Evolutionary conservation across 2,888 invertebrate genomes (phyloP).

Genomic region (Enchytraeus crypticus): DNA sequence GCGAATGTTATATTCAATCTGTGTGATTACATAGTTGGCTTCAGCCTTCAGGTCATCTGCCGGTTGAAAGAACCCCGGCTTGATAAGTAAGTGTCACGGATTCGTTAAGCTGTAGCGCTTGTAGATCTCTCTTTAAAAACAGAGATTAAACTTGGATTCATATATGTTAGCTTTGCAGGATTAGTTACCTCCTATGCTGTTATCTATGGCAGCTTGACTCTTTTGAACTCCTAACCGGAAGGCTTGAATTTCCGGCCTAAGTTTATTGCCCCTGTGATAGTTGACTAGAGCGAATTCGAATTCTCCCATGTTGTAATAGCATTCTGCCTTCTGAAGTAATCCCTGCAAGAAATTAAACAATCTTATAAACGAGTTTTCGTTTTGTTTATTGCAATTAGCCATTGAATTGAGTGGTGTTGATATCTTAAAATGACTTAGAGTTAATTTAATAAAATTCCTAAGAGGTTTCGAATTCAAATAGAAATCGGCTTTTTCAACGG

Average conservation of each 20-base stretch:
- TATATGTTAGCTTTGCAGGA: too few species aligned
- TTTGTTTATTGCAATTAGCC: background rate
- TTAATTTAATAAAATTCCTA: background rate
- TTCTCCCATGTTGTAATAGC: slow-evolving; percentile 79
- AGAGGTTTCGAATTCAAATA: background rate
- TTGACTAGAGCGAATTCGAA: slow-evolving; percentile 87
- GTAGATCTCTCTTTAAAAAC: too few species aligned
- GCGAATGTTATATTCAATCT: too few species aligned
- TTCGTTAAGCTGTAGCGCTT: too few species aligned
- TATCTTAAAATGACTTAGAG: too few species aligned
- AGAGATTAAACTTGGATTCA: too few species aligned
- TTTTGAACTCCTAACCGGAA: slow-evolving; percentile 75
- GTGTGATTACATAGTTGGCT: too few species aligned
- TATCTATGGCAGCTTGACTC: slow-evolving; percentile 85
- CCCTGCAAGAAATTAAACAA: slow-evolving; percentile 54
- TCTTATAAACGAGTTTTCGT: too few species aligned
- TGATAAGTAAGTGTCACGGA: too few species aligned
- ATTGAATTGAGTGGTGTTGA: background rate
- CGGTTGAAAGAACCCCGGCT: too few species aligned
- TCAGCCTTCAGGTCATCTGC: too few species aligned
- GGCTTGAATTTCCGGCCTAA: slow-evolving; percentile 70
- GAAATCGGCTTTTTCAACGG: too few species aligned
- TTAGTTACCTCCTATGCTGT: slow-evolving; percentile 64
- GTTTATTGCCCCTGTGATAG: slow-evolving; percentile 75
- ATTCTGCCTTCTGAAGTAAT: slow-evolving; percentile 82